These are phyloP conservation scores for Parascotia fuliginaria DNA, from an alignment of 2,888 invertebrate species.

Conservation along the genomic window DNA sequence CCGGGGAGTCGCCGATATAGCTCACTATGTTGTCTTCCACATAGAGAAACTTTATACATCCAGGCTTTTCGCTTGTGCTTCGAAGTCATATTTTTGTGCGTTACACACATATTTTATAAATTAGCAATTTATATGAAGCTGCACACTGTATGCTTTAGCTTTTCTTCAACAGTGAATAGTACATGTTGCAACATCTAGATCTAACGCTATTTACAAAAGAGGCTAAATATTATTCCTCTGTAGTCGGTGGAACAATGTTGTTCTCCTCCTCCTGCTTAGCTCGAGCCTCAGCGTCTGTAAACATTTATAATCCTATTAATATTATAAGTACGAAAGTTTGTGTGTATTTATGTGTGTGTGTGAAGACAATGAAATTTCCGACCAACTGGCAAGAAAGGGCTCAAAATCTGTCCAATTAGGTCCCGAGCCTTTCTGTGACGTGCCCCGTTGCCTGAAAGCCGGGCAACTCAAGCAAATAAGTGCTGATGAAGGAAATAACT, in stretches of 20 bases:
- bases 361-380: too few species aligned
- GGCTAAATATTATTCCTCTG: slow-evolving; percentile 85
- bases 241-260: slow-evolving; percentile 59
- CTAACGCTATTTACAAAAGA: slow-evolving; percentile 81
- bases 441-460: too few species aligned
- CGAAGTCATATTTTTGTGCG: slow-evolving; percentile 67
- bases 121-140: slow-evolving; percentile 56
- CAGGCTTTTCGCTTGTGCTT: slow-evolving; percentile 67
- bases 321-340: too few species aligned
- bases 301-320: neutral
- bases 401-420: too few species aligned
- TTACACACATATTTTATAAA: slow-evolving; percentile 52
- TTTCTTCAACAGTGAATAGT: slow-evolving; percentile 72
- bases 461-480: too few species aligned
- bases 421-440: too few species aligned
- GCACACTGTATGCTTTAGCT: slow-evolving; percentile 57
- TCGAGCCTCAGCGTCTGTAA: slow-evolving; percentile 85
- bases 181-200: slow-evolving; percentile 76
- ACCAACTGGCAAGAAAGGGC: too few species aligned
- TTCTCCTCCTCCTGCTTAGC: slow-evolving; percentile 79
- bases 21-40: slow-evolving; percentile 84
- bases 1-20: slow-evolving; percentile 54
- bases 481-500: too few species aligned
- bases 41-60: slow-evolving; percentile 70
- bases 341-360: too few species aligned